These are phyloP conservation scores for Enoplosus armatus DNA, from an alignment of 2,797 vertebrate species.

Conservation along the genomic window DNA sequence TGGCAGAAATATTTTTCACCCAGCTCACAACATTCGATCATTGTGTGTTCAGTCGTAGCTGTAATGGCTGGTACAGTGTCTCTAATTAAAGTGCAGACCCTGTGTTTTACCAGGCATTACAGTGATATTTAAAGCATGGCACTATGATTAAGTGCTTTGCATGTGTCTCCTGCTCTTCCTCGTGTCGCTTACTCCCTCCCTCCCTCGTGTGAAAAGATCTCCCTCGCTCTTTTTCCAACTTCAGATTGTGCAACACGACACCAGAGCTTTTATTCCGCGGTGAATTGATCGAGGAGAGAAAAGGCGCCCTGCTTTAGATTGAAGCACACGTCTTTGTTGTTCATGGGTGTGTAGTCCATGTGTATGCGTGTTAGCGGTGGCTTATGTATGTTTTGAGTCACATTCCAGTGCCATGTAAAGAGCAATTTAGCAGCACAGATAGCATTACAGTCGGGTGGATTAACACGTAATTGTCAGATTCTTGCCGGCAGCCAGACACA, in stretches of 20 bases:
- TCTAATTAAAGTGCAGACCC: conserved; percentile 81
- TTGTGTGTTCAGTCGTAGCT: conserved; percentile 57
- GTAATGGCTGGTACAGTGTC: conserved; percentile 66
- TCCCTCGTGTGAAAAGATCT: conserved; percentile 72
- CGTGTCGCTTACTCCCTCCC: conserved; percentile 39
- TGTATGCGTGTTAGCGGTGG: conserved; percentile 2
- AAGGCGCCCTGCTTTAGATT: conserved; percentile 31
- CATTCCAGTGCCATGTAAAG: conserved; percentile 61
- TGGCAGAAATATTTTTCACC: conserved; percentile 39
- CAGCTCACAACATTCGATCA: conserved; percentile 51
- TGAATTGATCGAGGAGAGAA: conserved; percentile 37
- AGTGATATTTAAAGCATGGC: conserved; percentile 79
- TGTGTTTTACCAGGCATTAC: conserved; percentile 78
- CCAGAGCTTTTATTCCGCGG: conserved; percentile 57
- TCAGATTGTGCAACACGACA: conserved; percentile 66
- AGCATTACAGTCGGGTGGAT: conserved; percentile 35
- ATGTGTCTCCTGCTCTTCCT: conserved; percentile 79
- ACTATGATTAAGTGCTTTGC: conserved; percentile 81
- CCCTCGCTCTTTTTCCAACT: conserved; percentile 37
- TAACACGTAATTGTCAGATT: conserved; percentile 47
- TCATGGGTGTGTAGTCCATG: conserved; percentile 7
- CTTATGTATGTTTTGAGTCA: conserved; percentile 47
- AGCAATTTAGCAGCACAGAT: conserved; percentile 30
- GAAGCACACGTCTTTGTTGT: conserved; percentile 50
- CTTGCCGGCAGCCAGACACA: conserved; percentile 15